Evolutionary conservation across 2,113 vertebrate genomes (phyloP).

Genomic region (Melanocharis versteri): DNA sequence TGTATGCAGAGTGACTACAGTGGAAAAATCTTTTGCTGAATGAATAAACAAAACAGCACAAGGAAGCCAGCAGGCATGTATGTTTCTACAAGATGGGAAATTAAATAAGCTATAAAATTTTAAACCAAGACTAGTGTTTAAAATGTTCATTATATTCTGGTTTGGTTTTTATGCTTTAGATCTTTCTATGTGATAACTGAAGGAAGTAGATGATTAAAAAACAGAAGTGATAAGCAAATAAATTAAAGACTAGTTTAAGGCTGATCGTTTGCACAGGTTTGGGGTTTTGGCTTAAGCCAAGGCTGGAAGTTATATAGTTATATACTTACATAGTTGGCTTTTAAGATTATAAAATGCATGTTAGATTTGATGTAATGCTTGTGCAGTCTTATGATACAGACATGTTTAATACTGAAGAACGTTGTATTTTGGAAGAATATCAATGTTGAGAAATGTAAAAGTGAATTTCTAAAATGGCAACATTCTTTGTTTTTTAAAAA

Average conservation of each 20-base stretch:
- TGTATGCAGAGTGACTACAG: conserved; percentile 1
- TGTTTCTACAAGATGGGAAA: conserved; percentile 5
- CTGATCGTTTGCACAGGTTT: not conserved
- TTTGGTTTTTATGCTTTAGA: not conserved
- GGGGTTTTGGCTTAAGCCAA: not conserved
- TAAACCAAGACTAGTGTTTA: not conserved
- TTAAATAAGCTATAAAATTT: conserved; percentile 20
- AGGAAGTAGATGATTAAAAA: not conserved
- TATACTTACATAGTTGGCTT: not conserved
- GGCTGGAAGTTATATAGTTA: not conserved
- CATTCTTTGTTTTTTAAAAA: not conserved
- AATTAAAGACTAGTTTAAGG: not conserved
- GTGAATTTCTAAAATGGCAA: not conserved
- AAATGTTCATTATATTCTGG: not conserved
- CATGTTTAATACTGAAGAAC: not conserved
- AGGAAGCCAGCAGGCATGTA: not conserved
- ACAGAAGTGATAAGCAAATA: not conserved
- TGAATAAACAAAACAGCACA: not conserved
- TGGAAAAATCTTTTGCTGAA: conserved; percentile 43
- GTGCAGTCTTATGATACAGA: not conserved
- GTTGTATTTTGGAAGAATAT: not conserved
- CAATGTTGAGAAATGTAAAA: not conserved
- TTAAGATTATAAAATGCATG: not conserved
- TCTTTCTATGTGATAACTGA: not conserved
- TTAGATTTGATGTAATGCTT: not conserved